Evolutionary conservation across 1,140 invertebrate genomes (phyloP), one percentile per base, ranked within the genome.

Genomic region (Diplogasteroides magnus): DNA sequence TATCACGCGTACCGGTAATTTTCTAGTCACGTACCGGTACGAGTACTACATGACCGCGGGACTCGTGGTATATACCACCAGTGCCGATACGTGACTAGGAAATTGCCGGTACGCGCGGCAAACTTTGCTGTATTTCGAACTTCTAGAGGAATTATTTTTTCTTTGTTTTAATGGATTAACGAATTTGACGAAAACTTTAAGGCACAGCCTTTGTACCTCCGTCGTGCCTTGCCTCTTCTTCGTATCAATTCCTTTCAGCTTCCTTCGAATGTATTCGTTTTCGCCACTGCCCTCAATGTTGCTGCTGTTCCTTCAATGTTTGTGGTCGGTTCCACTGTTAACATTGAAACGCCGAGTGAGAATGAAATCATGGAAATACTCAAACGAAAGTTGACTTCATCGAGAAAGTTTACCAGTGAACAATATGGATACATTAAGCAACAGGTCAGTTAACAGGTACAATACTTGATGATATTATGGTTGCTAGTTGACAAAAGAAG

Each of bases 331-430:
- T 64, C 67, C 28, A 73, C 69, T 25, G 55, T 72, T 11, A 71
- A 74, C 58, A 32, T 74, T 14, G 73, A 71, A 57, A 55, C 62
- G 23, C 55, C 64, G 59, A 25, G n/a, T 1, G 37, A 55, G 19
- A 61, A 71, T 26, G 67, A 73, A 28, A 68, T 74, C 19, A 66
- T 72, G 28, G 73, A 75, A 64, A 74, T 74, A 65, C 59, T 74
- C 2, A 71, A 73, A 26, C 48, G 58, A 26, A 71, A 69, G 31
- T 29, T 75, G 25, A 31, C 74, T 31, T 48, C 28, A 31, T 37
- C 61, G 58, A 73, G 65, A 55, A 71, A 71, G 26, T n/a, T 74
- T 19, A 74, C 63, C 15, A 72, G 37, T 23, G 73, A 74, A 37
- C 70, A 74, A 55, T 25, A 68, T 48, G 62, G 64, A 19, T 14